These are phyloP conservation scores for Hafferia zeledoni DNA, from an alignment of 2,797 vertebrate genomes.

Conservation along the genomic window DNA sequence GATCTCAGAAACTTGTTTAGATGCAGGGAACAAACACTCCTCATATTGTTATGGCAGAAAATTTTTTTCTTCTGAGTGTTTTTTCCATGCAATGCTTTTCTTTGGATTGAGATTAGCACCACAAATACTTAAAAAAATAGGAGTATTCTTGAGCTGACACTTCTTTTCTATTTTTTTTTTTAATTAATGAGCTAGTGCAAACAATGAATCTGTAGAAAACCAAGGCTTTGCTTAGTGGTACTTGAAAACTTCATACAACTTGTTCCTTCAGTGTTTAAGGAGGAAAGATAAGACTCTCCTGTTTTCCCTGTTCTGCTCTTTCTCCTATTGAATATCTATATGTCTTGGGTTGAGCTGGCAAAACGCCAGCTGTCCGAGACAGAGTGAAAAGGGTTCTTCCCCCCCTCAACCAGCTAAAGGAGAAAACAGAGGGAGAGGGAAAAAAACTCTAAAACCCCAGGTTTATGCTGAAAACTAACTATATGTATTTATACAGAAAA, in stretches of 20 bases:
- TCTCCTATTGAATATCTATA: background rate
- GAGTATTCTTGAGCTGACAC: background rate
- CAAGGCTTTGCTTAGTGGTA: background rate
- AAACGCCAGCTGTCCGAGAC: too few species aligned
- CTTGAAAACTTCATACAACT: background rate
- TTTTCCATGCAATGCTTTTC: background rate
- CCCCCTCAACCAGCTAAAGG: too few species aligned
- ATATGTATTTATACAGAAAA: too few species aligned
- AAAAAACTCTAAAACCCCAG: too few species aligned
- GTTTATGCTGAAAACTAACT: too few species aligned
- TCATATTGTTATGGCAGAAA: background rate
- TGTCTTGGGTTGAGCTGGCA: too few species aligned
- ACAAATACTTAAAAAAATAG: background rate
- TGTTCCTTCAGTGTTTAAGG: background rate
- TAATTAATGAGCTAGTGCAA: background rate
- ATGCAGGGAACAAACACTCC: background rate
- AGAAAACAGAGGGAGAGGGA: too few species aligned
- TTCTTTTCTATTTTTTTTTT: background rate
- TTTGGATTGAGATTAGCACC: background rate
- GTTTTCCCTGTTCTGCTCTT: background rate
- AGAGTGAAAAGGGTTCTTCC: too few species aligned
- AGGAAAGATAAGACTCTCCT: background rate
- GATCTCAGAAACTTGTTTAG: background rate
- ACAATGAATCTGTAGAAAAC: background rate
- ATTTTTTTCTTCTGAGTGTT: background rate